phyloP scores from a whole-genome alignment of 2,113 vertebrate species.

The Gavialis gangeticus region DNA sequence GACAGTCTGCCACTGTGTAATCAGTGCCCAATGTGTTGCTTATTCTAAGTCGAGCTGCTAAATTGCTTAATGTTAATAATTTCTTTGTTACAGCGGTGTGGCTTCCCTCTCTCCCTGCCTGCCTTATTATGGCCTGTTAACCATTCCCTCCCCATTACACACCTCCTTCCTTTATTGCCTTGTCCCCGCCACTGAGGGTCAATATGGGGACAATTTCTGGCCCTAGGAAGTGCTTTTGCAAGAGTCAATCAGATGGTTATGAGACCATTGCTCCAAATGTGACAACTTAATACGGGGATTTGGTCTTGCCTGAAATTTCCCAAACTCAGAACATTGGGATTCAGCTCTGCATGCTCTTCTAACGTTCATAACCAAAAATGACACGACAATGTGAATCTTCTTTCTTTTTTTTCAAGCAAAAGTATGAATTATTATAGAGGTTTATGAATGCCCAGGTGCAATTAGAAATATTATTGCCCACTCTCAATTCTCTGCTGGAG shows the following conservation, averaged over 20 bases:
- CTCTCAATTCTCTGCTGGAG: constrained; percentile 33
- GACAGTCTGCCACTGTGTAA: constrained; percentile 74
- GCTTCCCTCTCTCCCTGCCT: constrained; percentile 10
- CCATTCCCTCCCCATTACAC: background rate
- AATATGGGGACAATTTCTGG: background rate
- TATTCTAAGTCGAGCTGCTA: constrained; percentile 68
- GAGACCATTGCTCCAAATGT: background rate
- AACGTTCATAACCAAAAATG: constrained; percentile 50
- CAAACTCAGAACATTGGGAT: constrained; percentile 27
- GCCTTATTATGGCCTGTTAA: background rate
- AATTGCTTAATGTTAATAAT: constrained; percentile 73
- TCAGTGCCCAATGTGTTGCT: constrained; percentile 71
- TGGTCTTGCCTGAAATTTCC: constrained; percentile 32
- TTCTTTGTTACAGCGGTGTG: constrained; percentile 50
- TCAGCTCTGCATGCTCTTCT: constrained; percentile 42
- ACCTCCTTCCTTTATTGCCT: background rate
- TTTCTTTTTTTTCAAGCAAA: background rate
- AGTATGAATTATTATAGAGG: constrained; percentile 57
- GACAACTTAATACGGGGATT: background rate
- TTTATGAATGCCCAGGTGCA: constrained; percentile 51
- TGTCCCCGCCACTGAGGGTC: background rate
- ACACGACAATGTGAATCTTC: constrained; percentile 33
- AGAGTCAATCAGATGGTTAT: background rate
- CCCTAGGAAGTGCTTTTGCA: accelerated
- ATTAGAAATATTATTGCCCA: constrained; percentile 58